Conservation (phyloP, 2,797 vertebrate species). For the Semotilus atromaculatus region DNA sequence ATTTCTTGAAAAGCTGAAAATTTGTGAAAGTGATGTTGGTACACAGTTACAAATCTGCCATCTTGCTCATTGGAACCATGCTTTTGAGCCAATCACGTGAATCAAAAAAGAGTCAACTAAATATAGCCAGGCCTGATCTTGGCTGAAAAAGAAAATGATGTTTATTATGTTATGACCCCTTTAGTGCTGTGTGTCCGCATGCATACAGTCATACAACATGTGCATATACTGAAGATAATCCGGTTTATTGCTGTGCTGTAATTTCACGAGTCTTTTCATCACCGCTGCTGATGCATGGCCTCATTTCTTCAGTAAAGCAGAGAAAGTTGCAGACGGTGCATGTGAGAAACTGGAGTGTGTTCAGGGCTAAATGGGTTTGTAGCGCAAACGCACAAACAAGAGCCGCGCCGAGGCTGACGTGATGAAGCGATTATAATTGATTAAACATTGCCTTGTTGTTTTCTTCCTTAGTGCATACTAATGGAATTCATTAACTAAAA, state of each 20-base stretch:
- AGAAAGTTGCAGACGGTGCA: conserved; percentile 67
- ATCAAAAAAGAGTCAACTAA: neutral
- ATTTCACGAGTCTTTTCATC: conserved; percentile 72
- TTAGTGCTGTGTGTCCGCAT: neutral
- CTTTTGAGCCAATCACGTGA: neutral
- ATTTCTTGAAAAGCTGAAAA: neutral
- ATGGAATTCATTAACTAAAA: conserved; percentile 67
- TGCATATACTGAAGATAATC: conserved; percentile 63
- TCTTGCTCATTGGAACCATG: neutral
- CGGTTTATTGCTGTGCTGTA: conserved; percentile 67
- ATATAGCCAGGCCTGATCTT: neutral
- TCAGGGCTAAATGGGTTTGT: conserved; percentile 44
- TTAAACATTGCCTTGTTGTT: conserved; percentile 64
- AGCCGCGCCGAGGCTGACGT: conserved; percentile 59
- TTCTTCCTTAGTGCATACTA: conserved; percentile 59
- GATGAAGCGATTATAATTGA: conserved; percentile 66
- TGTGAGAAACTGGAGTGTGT: conserved; percentile 66
- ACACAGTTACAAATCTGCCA: neutral
- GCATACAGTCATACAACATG: neutral
- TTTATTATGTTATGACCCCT: neutral
- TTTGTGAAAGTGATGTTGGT: neutral
- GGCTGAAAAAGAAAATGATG: neutral
- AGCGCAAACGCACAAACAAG: conserved; percentile 27
- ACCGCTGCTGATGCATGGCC: conserved; percentile 69
- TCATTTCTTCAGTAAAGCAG: conserved; percentile 71